A percentile compares a stretch with the other conserved stretches of the same genome.
Conservation (phyloP, 1,140 invertebrate species). For the Drosophila subobscura region DNA sequence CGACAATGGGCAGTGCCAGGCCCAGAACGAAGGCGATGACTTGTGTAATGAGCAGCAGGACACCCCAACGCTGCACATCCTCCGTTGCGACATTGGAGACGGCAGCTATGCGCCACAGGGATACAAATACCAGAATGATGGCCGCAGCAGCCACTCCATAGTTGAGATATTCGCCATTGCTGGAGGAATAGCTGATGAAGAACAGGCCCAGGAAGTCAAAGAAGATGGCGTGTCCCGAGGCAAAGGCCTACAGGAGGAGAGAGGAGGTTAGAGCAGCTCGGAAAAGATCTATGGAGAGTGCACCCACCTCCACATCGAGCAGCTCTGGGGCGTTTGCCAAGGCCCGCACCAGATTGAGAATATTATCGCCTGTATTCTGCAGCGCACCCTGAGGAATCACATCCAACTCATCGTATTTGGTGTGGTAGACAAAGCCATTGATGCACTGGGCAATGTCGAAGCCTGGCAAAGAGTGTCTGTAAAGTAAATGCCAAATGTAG, state of each 20-base stretch:
- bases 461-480: conserved; percentile 9
- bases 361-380: conserved; percentile 92
- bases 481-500: not conserved
- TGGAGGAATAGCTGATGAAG: conserved; percentile 86
- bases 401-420: conserved; percentile 90
- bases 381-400: conserved; percentile 91
- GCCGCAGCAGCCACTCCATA: conserved; percentile 84
- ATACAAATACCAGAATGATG: conserved; percentile 82
- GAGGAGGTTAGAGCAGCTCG: conserved; percentile 78
- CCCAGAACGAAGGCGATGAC: conserved; percentile 77
- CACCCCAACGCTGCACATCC: conserved; percentile 42
- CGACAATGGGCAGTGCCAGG: conserved; percentile 84
- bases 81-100: conserved; percentile 38
- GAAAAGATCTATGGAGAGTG: no score
- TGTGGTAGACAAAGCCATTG: conserved; percentile 97
- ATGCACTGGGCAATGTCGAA: conserved; percentile 95
- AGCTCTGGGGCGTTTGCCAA: conserved; percentile 87
- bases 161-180: conserved; percentile 85
- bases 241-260: conserved; percentile 83
- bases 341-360: conserved; percentile 87
- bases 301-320: conserved; percentile 85
- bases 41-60: conserved; percentile 48
- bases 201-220: conserved; percentile 91
- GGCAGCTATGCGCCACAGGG: conserved; percentile 57
- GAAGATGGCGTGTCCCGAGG: conserved; percentile 87